Conservation (phyloP, 1,140 invertebrate genomes). For the Nomia melanderi region DNA sequence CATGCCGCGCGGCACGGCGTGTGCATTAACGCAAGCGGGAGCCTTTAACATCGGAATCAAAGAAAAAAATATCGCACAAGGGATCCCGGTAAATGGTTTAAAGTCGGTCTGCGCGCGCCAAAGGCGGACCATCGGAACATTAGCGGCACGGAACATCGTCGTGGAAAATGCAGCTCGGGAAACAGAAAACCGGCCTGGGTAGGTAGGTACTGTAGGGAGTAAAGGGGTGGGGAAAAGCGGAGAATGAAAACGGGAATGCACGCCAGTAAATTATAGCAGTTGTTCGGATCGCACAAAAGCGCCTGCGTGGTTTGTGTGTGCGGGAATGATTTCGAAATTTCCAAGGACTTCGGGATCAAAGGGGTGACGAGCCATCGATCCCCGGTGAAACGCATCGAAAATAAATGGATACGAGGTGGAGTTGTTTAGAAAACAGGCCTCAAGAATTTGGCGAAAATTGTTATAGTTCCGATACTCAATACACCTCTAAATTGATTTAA, state of each 20-base stretch:
- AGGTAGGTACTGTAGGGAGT: slow-evolving; percentile 4
- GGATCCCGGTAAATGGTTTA: slow-evolving; percentile 34
- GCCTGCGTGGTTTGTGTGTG: neutral
- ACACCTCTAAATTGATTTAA: too few species aligned
- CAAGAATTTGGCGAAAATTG: neutral
- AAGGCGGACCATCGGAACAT: slow-evolving; percentile 17
- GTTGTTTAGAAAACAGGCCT: neutral
- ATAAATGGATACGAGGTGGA: slow-evolving; percentile 1
- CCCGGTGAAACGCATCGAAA: neutral
- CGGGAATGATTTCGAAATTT: slow-evolving; percentile 19
- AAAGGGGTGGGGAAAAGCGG: slow-evolving; percentile 35
- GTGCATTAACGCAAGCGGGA: slow-evolving; percentile 21
- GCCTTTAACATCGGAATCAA: slow-evolving; percentile 29
- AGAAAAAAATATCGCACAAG: slow-evolving; percentile 40
- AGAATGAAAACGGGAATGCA: slow-evolving; percentile 11
- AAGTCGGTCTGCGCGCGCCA: slow-evolving; percentile 5
- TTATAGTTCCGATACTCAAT: too few species aligned
- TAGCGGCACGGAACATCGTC: slow-evolving; percentile 6
- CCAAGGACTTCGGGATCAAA: neutral
- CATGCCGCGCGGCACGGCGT: neutral
- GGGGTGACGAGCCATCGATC: slow-evolving; percentile 19
- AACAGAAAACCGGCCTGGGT: neutral
- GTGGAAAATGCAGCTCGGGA: neutral
- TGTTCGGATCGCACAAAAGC: slow-evolving; percentile 5
- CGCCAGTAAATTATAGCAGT: neutral